Percentiles rank a stretch among this genome's conserved stretches.
Evolutionary conservation across 2,797 vertebrate genomes (phyloP).

Genomic region (Mus minutoides): DNA sequence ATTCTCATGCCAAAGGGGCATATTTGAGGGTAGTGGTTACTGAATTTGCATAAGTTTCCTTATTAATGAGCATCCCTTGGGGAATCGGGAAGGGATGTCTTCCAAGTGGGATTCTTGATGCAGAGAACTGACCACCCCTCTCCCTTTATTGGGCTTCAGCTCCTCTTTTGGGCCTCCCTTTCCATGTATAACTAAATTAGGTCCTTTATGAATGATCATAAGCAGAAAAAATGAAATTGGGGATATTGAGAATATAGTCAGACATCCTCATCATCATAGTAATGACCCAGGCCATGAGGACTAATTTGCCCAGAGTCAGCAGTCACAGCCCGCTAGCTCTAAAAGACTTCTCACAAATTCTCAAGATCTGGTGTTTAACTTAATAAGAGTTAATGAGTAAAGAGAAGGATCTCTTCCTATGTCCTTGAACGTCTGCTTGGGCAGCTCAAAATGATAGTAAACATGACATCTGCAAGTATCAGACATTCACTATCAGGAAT

Average conservation of each 20-base stretch:
- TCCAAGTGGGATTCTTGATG: not conserved
- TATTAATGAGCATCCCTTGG: not conserved
- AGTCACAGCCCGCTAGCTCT: not conserved
- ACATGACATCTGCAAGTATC: not conserved
- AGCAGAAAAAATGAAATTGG: not conserved
- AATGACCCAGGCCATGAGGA: not conserved
- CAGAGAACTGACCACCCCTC: not conserved
- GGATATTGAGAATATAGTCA: not conserved
- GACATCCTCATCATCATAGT: not conserved
- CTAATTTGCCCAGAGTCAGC: not conserved
- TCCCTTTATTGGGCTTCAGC: not conserved
- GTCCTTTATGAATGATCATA: not conserved
- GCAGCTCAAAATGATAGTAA: not conserved
- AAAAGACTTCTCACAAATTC: conserved; percentile 23
- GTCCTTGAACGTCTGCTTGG: not conserved
- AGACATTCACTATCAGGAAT: not conserved
- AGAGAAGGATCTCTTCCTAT: not conserved
- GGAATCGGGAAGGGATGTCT: not conserved
- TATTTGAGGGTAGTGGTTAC: not conserved
- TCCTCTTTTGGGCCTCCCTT: not conserved
- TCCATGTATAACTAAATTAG: not conserved
- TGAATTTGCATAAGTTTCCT: not conserved
- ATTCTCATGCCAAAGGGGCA: not conserved
- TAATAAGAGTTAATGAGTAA: not conserved
- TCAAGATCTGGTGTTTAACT: not conserved